Evolutionary conservation across 2,888 invertebrate species (phyloP).

Genomic region (Leptodirus hochenwartii): DNA sequence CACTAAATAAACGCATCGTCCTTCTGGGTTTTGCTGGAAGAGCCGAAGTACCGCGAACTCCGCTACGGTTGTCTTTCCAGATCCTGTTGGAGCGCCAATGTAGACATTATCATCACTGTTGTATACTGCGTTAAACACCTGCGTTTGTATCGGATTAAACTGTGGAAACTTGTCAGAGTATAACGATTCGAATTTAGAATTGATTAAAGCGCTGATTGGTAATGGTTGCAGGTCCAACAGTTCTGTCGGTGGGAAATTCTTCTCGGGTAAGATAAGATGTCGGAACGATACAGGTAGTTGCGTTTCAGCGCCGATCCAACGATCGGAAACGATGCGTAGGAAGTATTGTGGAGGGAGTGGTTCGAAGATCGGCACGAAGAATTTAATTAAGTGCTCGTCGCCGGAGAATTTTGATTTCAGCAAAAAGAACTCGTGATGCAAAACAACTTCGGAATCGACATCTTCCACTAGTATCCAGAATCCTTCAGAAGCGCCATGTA

Average conservation of each 20-base stretch:
- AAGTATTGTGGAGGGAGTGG: slow-evolving; percentile 98
- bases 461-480: slow-evolving; percentile 82
- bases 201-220: slow-evolving; percentile 82
- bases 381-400: slow-evolving; percentile 93
- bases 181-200: slow-evolving; percentile 67
- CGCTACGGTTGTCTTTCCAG: slow-evolving; percentile 85
- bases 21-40: slow-evolving; percentile 52
- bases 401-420: slow-evolving; percentile 84
- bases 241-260: slow-evolving; percentile 96
- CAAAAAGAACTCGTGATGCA: slow-evolving; percentile 88
- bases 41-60: slow-evolving; percentile 89
- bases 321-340: slow-evolving; percentile 72
- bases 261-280: slow-evolving; percentile 93
- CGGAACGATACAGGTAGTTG: slow-evolving; percentile 94
- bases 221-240: slow-evolving; percentile 90
- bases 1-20: slow-evolving; percentile 83
- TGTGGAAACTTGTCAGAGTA: slow-evolving; percentile 67
- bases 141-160: slow-evolving; percentile 98
- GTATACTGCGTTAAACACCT: slow-evolving; percentile 96
- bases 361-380: slow-evolving; percentile 97
- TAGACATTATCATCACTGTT: slow-evolving; percentile 97
- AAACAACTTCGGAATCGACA: slow-evolving; percentile 72
- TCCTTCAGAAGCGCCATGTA: slow-evolving; percentile 63
- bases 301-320: slow-evolving; percentile 91
- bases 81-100: slow-evolving; percentile 83